Percentiles rank a stretch among this genome's conserved stretches.
phyloP scores from a whole-genome alignment of 2,113 vertebrate genomes.

The Oostethus manadensis region DNA sequence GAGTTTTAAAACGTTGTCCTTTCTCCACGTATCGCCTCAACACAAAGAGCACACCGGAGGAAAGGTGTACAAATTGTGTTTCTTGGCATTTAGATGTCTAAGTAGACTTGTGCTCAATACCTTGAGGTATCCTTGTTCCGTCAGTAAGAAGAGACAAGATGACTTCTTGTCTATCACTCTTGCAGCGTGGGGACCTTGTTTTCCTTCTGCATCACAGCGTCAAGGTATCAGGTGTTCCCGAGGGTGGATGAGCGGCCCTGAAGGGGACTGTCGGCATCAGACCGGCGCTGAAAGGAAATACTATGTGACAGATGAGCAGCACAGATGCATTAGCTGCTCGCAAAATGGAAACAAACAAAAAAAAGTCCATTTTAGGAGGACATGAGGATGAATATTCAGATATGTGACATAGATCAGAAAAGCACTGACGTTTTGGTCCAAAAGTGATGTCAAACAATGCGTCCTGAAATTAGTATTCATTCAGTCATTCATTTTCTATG shows the following conservation, averaged over 20 bases:
- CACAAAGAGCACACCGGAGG: too few relatives aligned
- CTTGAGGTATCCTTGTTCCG: not conserved
- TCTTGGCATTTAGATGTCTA: not conserved
- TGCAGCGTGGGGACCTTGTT: not conserved
- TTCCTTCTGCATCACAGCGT: not conserved
- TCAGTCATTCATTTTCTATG: too few relatives aligned
- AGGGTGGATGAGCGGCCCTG: conserved; percentile 19
- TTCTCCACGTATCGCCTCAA: too few relatives aligned
- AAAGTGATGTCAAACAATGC: not conserved
- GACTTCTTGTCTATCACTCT: not conserved
- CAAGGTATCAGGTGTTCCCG: conserved; percentile 15
- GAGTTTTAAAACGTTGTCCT: too few relatives aligned
- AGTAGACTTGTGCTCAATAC: not conserved
- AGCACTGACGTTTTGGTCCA: not conserved
- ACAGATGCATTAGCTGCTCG: conserved; percentile 12
- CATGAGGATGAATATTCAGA: not conserved
- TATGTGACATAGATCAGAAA: not conserved
- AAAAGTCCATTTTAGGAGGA: not conserved
- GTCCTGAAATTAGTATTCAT: not conserved
- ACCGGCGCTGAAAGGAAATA: conserved; percentile 27
- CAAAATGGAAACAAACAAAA: conserved; percentile 10
- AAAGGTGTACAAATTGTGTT: not conserved
- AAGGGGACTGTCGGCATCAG: conserved; percentile 14
- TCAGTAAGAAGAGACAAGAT: not conserved
- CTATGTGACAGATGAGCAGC: conserved; percentile 42